Evolutionary conservation across 2,888 invertebrate genomes (phyloP).

Genomic region (Lacanobia wlatinum): DNA sequence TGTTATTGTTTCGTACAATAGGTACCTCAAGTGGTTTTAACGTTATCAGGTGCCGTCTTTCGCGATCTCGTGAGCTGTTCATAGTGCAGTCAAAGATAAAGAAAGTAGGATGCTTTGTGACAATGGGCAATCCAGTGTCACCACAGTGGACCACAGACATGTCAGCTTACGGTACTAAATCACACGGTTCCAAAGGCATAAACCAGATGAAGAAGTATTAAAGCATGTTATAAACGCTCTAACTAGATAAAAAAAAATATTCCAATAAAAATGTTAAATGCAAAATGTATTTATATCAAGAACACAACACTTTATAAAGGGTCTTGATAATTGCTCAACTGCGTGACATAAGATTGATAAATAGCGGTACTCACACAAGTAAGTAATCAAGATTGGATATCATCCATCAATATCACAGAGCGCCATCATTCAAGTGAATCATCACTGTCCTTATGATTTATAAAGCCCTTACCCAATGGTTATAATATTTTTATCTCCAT

Average conservation of each 20-base stretch:
- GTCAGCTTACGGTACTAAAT: neutral
- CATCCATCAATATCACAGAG: constrained; percentile 54
- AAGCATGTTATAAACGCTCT: neutral
- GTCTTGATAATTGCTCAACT: constrained; percentile 34
- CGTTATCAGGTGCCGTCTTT: constrained; percentile 56
- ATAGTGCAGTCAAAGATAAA: constrained; percentile 65
- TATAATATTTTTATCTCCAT: constrained; percentile 42
- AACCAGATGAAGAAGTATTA: neutral
- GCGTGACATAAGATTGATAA: constrained; percentile 54
- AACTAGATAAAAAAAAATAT: neutral
- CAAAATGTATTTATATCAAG: constrained; percentile 13
- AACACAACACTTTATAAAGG: constrained; percentile 33
- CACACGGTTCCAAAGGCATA: neutral
- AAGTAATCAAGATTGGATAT: constrained; percentile 49
- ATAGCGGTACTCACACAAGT: constrained; percentile 36
- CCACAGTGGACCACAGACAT: neutral
- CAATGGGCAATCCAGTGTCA: neutral
- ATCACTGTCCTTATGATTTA: constrained; percentile 60
- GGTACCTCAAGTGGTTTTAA: constrained; percentile 68
- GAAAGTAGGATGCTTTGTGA: constrained; percentile 64
- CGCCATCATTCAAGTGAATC: constrained; percentile 55
- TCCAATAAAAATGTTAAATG: neutral
- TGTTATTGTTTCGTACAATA: constrained; percentile 76
- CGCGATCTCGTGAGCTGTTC: constrained; percentile 53
- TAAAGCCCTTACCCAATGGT: constrained; percentile 46